Evolutionary conservation across 2,888 invertebrate species (phyloP).

Genomic region (Sphaerophoria rueppellii): DNA sequence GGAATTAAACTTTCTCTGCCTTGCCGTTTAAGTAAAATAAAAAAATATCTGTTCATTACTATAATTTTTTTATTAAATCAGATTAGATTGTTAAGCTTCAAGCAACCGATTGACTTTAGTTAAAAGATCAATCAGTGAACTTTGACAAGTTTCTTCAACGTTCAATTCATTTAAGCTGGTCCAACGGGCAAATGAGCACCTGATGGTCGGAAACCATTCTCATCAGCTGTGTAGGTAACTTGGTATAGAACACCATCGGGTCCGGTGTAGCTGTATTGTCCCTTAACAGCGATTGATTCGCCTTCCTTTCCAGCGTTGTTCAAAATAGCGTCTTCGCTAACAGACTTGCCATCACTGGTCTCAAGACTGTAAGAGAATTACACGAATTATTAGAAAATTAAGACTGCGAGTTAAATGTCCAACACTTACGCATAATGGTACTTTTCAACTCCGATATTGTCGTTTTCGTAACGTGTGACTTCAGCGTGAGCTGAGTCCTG

Average conservation of each 20-base stretch:
- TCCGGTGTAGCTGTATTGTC: conserved; percentile 83
- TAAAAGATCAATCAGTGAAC: conserved; percentile 19
- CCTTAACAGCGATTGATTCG: conserved; percentile 83
- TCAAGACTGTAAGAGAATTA: background rate
- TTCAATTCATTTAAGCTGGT: background rate
- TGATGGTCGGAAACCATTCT: conserved; percentile 82
- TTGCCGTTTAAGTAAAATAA: too few relatives aligned
- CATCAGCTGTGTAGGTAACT: conserved; percentile 82
- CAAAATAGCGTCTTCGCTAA: conserved; percentile 83
- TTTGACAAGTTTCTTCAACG: background rate
- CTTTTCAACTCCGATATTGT: conserved; percentile 83
- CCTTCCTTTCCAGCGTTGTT: conserved; percentile 84
- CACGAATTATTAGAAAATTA: too few relatives aligned
- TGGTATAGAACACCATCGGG: conserved; percentile 85
- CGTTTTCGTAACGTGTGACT: conserved; percentile 84
- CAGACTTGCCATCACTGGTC: conserved; percentile 81
- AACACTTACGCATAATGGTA: conserved; percentile 85
- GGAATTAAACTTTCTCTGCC: too few relatives aligned
- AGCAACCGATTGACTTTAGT: background rate
- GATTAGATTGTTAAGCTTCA: background rate
- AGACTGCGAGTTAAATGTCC: too few relatives aligned
- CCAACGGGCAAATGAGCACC: conserved; percentile 82
- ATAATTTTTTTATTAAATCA: too few relatives aligned
- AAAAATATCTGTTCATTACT: too few relatives aligned
- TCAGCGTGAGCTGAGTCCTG: conserved; percentile 82